Percentiles rank a stretch among this genome's conserved stretches.
phyloP scores from a whole-genome alignment of 2,113 vertebrate species.

The Plectropomus leopardus region DNA sequence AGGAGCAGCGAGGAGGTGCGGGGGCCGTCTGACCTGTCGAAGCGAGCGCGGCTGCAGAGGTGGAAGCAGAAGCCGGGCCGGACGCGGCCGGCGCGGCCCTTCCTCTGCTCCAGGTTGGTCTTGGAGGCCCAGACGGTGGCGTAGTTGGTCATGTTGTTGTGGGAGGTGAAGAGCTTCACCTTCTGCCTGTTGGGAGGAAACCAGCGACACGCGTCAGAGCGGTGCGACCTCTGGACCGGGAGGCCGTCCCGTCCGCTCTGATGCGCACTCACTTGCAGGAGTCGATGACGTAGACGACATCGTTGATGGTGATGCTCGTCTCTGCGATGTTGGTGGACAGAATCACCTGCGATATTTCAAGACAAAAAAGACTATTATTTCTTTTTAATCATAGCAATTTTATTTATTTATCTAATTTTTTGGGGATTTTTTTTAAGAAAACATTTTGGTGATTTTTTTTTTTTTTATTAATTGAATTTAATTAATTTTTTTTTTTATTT shows the following conservation, averaged over 20 bases:
- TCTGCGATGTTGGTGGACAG: conserved; percentile 98
- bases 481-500: no score
- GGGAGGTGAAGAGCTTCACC: conserved; percentile 96
- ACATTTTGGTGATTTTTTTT: no score
- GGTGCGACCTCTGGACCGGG: neutral
- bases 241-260: neutral
- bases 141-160: conserved; percentile 99
- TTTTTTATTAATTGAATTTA: no score
- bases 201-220: neutral
- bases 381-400: no score
- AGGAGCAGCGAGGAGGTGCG: no score
- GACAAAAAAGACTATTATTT: no score
- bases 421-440: no score
- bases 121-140: conserved; percentile 98
- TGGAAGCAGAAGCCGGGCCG: conserved; percentile 95
- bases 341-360: conserved; percentile 93
- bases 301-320: conserved; percentile 98
- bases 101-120: conserved; percentile 97
- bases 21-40: conserved; percentile 87
- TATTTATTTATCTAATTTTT: no score
- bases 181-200: conserved; percentile 88
- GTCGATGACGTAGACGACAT: conserved; percentile 97
- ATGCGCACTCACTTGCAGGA: conserved; percentile 94
- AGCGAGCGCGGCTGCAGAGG: conserved; percentile 93
- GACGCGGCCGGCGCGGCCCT: conserved; percentile 93